Conservation (phyloP, 1,140 invertebrate species). For the Heliconius hermathena region DNA sequence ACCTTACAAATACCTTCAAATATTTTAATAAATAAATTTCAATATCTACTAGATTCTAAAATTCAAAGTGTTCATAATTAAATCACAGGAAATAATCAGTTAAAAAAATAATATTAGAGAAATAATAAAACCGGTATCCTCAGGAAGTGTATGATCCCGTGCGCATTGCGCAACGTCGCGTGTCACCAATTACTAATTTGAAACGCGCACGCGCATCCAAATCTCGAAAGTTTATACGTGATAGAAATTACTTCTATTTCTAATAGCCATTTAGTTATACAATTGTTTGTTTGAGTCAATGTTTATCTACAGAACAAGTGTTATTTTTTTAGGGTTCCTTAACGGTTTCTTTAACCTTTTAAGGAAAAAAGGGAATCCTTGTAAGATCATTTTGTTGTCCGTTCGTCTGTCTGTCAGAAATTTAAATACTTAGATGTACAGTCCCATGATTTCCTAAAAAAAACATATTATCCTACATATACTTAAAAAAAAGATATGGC, state of each 20-base stretch:
- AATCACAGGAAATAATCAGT: background rate
- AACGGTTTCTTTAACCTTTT: no score
- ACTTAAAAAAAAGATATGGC: no score
- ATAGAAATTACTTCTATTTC: conserved; percentile 41
- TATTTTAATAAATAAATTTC: no score
- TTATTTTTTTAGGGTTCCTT: no score
- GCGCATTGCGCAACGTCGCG: conserved; percentile 30
- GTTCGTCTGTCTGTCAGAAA: no score
- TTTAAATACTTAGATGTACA: no score
- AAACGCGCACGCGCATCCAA: conserved; percentile 39
- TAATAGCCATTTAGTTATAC: conserved; percentile 33
- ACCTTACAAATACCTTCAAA: no score
- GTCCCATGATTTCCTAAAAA: no score
- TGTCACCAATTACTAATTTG: conserved; percentile 38
- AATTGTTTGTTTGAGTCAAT: conserved; percentile 21
- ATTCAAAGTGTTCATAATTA: background rate
- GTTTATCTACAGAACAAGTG: background rate
- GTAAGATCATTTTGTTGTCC: no score
- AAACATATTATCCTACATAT: no score
- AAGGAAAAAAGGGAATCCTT: background rate
- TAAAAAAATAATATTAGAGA: background rate
- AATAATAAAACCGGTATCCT: conserved; percentile 23
- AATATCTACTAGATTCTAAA: no score
- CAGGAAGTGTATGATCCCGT: conserved; percentile 25
- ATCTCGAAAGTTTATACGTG: conserved; percentile 45